Base-by-base conservation (phyloP, 2,888 invertebrate species). In the Eustalomyia histrio region DNA sequence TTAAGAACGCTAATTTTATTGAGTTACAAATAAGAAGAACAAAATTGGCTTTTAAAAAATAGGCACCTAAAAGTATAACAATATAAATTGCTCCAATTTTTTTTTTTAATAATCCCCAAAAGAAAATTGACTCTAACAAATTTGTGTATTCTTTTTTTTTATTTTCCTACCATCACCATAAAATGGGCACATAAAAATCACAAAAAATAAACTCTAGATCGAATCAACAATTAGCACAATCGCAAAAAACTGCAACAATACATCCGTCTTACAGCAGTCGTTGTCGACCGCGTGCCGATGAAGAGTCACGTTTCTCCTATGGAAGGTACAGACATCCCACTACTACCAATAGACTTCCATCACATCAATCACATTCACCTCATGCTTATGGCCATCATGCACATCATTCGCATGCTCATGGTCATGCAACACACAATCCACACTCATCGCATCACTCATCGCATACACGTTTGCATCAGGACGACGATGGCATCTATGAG, bases 401-500 rank as follows among this genome's bases (percentile, higher is more conserved):
- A 87, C 92, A 91, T 89, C 90, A 91, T 87, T 90, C 89, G 86
- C 91, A 91, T 85, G 89, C 91, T 85, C 91, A 91, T 85, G 90
- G 90, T 84, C 91, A 91, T 86, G 90, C 90, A 85, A 88, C 87
- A 85, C 91, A 92, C 87, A 90, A 89, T 68, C 90, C 91, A 78
- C 91, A 91, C 86, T 91, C 91, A 88, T 91, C 91, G 85, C 91
- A 91, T 88, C 91, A 91, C 88, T 92, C 92, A 88, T 92, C 92
- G 87, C 91, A 92, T 86, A 92, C 92, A 87, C 92, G 92, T 88
- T 91, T 92, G 88, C 92, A 92, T 85, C 92, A 92, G 89, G 95
- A 95, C 89, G 96, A 96, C 89, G 96, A 96, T 91, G 95, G 95
- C 89, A 95, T 96, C 87, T 96, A 96, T 91, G 96, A 96, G 92